A percentile compares a stretch with the other conserved stretches of the same genome.
Conservation (phyloP, 2,797 vertebrate species). For the Notolepis coatsorum region DNA sequence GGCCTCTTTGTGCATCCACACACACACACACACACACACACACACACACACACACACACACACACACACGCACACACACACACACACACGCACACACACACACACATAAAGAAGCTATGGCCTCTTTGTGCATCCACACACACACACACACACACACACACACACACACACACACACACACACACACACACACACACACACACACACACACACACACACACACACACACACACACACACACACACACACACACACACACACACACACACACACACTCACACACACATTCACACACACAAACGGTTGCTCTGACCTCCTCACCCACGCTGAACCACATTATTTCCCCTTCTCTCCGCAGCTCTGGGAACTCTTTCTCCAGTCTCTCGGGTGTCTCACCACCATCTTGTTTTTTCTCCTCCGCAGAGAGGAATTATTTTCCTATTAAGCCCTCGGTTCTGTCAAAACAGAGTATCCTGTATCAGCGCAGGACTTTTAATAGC, state of each 20-base stretch:
- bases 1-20: no score
- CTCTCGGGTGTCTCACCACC: constrained; percentile 51
- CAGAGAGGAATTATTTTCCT: constrained; percentile 63
- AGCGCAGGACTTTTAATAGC: constrained; percentile 35
- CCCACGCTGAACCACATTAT: constrained; percentile 29
- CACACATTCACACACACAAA: neutral
- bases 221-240: constrained; percentile 3
- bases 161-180: neutral
- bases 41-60: neutral
- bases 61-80: neutral
- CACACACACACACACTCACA: neutral
- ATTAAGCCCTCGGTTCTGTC: constrained; percentile 61
- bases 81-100: neutral
- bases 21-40: constrained; percentile 3
- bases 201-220: constrained; percentile 5
- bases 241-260: neutral
- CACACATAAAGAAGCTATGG: neutral
- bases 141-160: constrained; percentile 10
- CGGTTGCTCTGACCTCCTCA: constrained; percentile 10
- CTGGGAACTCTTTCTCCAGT: constrained; percentile 46
- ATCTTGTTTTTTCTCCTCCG: constrained; percentile 57
- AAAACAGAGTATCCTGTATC: constrained; percentile 69
- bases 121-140: constrained; percentile 24
- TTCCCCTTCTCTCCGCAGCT: constrained; percentile 35
- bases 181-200: constrained; percentile 3